Base-by-base conservation (phyloP, 2,113 vertebrate species). In the Tonatia bakeri region DNA sequence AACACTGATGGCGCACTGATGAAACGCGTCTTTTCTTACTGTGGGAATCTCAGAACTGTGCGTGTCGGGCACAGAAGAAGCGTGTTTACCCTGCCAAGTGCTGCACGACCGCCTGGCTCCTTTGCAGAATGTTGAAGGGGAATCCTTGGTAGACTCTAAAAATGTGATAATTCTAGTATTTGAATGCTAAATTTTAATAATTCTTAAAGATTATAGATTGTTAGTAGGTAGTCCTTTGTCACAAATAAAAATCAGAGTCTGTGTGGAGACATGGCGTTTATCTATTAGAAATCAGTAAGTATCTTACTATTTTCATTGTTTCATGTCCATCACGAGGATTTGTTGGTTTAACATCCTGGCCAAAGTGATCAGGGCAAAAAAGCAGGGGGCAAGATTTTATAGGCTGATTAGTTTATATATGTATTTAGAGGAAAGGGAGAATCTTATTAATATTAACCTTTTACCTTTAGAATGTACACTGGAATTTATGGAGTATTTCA, bases 21-120 rank as follows among this genome's bases (percentile, higher is more conserved):
- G 10, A 86, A 64, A 61, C 85, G 77, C 5, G 52, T 87, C 87
- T 91, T 91, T 88, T 67, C 70, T 56, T 47, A 45, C 94, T 79
- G 72, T 92, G 93, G 85, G 36, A 80, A 85, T 65, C 92, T 95
- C 72, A 33, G 43, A 90, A 47, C 61, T 15, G 84, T 59, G 40
- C 81, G 67, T 81, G 79, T 86, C 43, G 0, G 65, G n/a, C 72
- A 96, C 96, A 97, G 88, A 97, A 64, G 43, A 59, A 83, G 33
- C 88, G 64, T 70, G 95, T 92, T 87, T 77, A 0, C 6, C 4
- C 2, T 64, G 96, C 97, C 96, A 95, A 92, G 76, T 13, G 52
- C 1, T 45, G 36, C 24, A 5, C 5, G 0, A 5, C 59, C 82
- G 91, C 87, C 91, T 90, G 72, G 38, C 75, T 56, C 61, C 83